phyloP scores from a whole-genome alignment of 2,888 invertebrate species.

The Limnephilus auricula region DNA sequence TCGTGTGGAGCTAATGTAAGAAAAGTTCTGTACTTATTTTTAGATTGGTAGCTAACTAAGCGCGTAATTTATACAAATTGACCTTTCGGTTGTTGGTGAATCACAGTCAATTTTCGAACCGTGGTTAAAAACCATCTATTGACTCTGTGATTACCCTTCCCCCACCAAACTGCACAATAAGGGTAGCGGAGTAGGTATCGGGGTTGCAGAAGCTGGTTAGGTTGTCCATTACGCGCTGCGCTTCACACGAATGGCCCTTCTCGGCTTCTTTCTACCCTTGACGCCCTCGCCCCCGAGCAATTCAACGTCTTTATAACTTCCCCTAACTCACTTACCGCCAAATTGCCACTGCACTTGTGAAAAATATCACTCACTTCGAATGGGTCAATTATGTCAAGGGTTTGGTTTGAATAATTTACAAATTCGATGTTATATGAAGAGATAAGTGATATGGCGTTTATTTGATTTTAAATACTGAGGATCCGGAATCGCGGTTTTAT shows the following conservation, averaged over 20 bases:
- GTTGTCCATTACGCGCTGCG: constrained; percentile 62
- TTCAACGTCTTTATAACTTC: constrained; percentile 19
- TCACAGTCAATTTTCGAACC: not conserved
- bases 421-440: not conserved
- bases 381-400: not conserved
- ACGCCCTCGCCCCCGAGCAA: constrained; percentile 38
- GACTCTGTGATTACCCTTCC: not conserved
- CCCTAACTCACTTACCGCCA: constrained; percentile 17
- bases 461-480: not conserved
- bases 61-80: not conserved
- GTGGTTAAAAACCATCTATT: not conserved
- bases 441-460: not conserved
- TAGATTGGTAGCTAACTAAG: not conserved
- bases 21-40: not conserved
- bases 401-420: not conserved
- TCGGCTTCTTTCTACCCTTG: not conserved
- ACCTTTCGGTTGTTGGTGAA: not conserved
- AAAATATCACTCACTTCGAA: constrained; percentile 11
- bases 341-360: constrained; percentile 8
- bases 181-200: not conserved
- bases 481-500: no score
- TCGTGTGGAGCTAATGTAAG: no score
- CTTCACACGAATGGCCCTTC: constrained; percentile 56
- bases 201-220: not conserved
- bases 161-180: not conserved